These are phyloP conservation scores for Phoxinus phoxinus DNA, from an alignment of 2,113 vertebrate species.

Conservation along the genomic window DNA sequence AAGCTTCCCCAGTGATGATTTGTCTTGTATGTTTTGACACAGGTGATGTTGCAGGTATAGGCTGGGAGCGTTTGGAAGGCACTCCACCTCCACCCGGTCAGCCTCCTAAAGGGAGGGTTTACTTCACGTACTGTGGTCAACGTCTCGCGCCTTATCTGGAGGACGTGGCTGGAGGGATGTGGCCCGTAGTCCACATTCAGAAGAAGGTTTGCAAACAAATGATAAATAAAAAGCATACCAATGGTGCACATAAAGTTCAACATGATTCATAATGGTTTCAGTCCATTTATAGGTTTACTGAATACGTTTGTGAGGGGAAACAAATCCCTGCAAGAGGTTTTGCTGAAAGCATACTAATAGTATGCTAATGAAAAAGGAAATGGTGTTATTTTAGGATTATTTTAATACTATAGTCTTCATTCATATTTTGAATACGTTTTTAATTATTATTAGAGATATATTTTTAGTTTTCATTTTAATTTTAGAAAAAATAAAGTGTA, in stretches of 20 bases:
- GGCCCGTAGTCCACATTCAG: slow-evolving; percentile 98
- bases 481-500: too few species aligned
- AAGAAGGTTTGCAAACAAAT: slow-evolving; percentile 84
- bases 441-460: too few species aligned
- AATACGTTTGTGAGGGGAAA: not conserved
- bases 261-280: not conserved
- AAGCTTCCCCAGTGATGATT: not conserved
- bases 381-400: too few species aligned
- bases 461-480: too few species aligned
- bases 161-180: slow-evolving; percentile 97
- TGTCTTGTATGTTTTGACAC: slow-evolving; percentile 12
- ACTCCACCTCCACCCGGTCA: slow-evolving; percentile 95
- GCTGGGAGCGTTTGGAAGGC: slow-evolving; percentile 95
- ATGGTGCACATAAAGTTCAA: too few species aligned
- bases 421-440: too few species aligned
- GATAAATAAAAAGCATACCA: not conserved
- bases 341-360: too few species aligned
- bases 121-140: slow-evolving; percentile 96
- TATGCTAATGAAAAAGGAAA: too few species aligned
- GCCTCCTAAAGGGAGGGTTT: slow-evolving; percentile 95
- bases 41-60: slow-evolving; percentile 95
- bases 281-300: not conserved
- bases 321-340: not conserved
- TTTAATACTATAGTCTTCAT: too few species aligned
- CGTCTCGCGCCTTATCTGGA: slow-evolving; percentile 89